Evolutionary conservation across 64 coral and sea anemone genomes (phyloP).

Genomic region (Dendronephthya gigantea): DNA sequence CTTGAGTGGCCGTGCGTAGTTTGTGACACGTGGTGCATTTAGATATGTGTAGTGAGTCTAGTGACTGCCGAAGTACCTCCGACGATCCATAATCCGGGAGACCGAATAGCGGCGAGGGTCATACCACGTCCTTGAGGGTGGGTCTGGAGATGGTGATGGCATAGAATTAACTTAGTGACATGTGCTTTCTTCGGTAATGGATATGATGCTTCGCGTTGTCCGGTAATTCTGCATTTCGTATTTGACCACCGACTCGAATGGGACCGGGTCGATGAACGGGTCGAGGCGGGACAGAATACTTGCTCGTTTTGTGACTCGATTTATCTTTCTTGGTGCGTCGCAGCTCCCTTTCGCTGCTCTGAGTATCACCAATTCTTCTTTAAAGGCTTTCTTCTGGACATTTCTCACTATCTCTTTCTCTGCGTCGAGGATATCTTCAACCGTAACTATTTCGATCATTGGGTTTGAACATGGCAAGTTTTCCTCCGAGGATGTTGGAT

Average conservation of each 20-base stretch:
- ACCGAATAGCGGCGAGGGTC: not conserved
- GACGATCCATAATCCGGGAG: not conserved
- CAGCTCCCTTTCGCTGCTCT: too few species aligned
- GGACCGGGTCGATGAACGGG: not conserved
- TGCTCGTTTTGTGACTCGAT: not conserved
- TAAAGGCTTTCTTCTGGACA: too few species aligned
- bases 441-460: too few species aligned
- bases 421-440: too few species aligned
- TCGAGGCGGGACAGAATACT: not conserved
- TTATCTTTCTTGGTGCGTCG: not conserved
- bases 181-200: not conserved
- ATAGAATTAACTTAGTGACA: not conserved
- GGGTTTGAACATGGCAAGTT: too few species aligned
- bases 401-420: too few species aligned
- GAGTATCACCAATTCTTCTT: too few species aligned
- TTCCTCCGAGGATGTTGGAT: too few species aligned
- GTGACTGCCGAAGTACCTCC: not conserved
- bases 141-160: not conserved
- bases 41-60: not conserved
- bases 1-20: too few species aligned
- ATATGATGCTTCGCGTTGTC: not conserved
- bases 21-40: not conserved
- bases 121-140: not conserved
- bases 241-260: not conserved
- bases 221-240: not conserved